Evolutionary conservation across 2,888 invertebrate species (phyloP).

Genomic region (Amiota minor): DNA sequence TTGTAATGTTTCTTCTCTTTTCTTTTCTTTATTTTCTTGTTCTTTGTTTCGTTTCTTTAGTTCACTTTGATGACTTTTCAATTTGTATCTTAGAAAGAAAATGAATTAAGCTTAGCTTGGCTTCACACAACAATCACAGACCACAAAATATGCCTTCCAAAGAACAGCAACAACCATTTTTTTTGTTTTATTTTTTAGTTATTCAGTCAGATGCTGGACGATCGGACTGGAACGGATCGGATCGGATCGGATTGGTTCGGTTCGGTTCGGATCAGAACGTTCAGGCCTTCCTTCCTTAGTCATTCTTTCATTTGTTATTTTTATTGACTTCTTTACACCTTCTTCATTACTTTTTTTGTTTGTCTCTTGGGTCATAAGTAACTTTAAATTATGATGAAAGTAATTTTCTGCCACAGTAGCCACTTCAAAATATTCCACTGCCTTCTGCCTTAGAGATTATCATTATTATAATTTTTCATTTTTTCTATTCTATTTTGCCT

Average conservation of each 20-base stretch:
- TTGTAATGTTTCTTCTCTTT: slow-evolving; percentile 44
- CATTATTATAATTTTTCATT: neutral
- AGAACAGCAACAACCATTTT: neutral
- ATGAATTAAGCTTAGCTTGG: neutral
- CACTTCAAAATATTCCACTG: slow-evolving; percentile 24
- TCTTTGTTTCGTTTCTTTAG: neutral
- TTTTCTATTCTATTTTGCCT: slow-evolving; percentile 32
- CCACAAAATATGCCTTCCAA: neutral
- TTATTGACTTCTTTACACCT: slow-evolving; percentile 4
- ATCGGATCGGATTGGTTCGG: slow-evolving; percentile 14
- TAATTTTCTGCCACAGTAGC: slow-evolving; percentile 71
- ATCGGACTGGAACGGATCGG: too few species aligned
- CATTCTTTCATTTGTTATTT: neutral
- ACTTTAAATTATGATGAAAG: slow-evolving; percentile 70
- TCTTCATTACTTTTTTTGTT: slow-evolving; percentile 28
- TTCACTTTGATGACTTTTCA: slow-evolving; percentile 61
- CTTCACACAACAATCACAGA: neutral
- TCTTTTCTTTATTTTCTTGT: slow-evolving; percentile 24
- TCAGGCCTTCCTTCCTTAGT: neutral
- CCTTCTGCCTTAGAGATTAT: neutral
- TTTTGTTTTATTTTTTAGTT: neutral
- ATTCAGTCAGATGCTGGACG: too few species aligned
- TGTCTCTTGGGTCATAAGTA: slow-evolving; percentile 57
- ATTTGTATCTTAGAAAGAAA: slow-evolving; percentile 50
- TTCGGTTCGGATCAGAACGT: slow-evolving; percentile 5